Conservation (phyloP, 2,888 invertebrate genomes). For the Epinotia ramella region DNA sequence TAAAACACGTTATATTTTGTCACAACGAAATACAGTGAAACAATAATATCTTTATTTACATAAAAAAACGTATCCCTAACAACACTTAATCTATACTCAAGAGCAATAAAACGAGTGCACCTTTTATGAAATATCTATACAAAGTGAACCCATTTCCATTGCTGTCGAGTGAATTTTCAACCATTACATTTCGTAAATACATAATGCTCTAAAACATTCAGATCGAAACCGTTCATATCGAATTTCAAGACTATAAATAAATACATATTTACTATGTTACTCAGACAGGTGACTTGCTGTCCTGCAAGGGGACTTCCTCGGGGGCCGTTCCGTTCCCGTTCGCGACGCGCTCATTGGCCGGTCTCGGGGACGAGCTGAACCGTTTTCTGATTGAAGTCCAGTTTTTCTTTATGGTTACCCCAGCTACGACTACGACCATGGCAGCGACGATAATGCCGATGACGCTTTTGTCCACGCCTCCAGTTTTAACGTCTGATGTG, state of each 20-base stretch:
- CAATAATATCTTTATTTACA: conserved; percentile 40
- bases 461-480: conserved; percentile 83
- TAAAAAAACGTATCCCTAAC: conserved; percentile 37
- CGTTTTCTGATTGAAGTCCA: conserved; percentile 81
- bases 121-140: background rate
- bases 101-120: background rate
- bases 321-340: conserved; percentile 69
- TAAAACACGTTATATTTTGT: conserved; percentile 20
- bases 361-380: conserved; percentile 71
- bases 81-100: conserved; percentile 40
- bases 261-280: conserved; percentile 22
- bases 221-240: conserved; percentile 71
- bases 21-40: conserved; percentile 31
- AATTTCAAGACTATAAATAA: conserved; percentile 27
- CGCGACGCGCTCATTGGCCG: conserved; percentile 65
- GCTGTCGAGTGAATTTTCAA: conserved; percentile 19
- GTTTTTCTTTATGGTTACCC: conserved; percentile 84
- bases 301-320: conserved; percentile 78
- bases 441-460: conserved; percentile 83
- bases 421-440: conserved; percentile 81
- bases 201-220: conserved; percentile 65
- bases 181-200: conserved; percentile 54
- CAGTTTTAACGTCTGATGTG: conserved; percentile 64
- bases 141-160: background rate
- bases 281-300: conserved; percentile 78